Evolutionary conservation across 2,888 invertebrate species (phyloP).

Genomic region (Thumatha senex): DNA sequence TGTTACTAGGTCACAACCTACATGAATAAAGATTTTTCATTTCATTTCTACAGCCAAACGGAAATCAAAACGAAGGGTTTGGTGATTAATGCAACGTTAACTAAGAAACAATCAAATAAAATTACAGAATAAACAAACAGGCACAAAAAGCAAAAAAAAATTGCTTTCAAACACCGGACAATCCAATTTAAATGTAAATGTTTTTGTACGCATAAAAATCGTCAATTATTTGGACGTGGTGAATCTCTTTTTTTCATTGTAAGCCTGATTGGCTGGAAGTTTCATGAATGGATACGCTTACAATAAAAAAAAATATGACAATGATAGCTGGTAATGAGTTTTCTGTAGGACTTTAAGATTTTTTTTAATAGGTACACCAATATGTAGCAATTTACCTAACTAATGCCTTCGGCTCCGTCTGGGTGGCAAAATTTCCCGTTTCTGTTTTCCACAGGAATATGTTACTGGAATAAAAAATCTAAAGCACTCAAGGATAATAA

Average conservation of each 20-base stretch:
- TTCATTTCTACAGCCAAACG: no score
- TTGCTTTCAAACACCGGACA: constrained; percentile 29
- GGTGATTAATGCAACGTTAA: neutral
- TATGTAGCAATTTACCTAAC: no score
- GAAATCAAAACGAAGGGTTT: no score
- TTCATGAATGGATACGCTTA: constrained; percentile 3
- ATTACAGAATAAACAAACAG: neutral
- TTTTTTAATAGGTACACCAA: no score
- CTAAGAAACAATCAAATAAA: neutral
- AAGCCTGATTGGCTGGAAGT: constrained; percentile 12
- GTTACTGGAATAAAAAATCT: no score
- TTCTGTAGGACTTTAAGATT: no score
- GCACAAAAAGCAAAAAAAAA: constrained; percentile 18
- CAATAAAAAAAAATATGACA: constrained; percentile 9
- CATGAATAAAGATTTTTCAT: no score
- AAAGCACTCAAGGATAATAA: no score
- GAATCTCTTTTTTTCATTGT: constrained; percentile 33
- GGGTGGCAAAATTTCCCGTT: no score
- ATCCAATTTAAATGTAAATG: constrained; percentile 65
- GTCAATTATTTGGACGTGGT: constrained; percentile 31
- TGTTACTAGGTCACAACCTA: no score
- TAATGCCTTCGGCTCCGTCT: no score
- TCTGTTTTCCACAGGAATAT: no score
- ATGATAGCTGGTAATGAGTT: constrained; percentile 1
- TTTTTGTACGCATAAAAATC: constrained; percentile 52